Percentiles rank a stretch among this genome's conserved stretches.
These are phyloP conservation scores for Geopemphigus sp. DNA, from an alignment of 1,140 invertebrate species.

Conservation along the genomic window DNA sequence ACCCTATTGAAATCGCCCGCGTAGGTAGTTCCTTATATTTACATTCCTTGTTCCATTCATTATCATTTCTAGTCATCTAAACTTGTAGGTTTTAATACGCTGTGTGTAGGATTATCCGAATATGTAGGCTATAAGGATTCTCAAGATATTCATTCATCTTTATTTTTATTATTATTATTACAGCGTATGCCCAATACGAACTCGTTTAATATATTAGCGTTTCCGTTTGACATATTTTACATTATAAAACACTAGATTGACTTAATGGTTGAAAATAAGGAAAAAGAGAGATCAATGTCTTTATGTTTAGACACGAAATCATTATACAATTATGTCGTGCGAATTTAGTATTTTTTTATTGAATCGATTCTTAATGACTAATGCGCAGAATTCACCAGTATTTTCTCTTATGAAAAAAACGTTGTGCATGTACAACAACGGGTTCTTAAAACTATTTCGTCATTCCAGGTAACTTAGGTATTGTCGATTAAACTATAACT, in stretches of 20 bases:
- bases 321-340: background rate
- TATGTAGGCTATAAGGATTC: conserved; percentile 25
- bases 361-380: background rate
- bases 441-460: background rate
- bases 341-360: background rate
- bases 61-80: conserved; percentile 1
- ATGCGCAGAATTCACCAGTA: too few relatives aligned
- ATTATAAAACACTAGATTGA: background rate
- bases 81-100: conserved; percentile 43
- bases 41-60: conserved; percentile 14
- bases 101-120: conserved; percentile 29
- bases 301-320: background rate
- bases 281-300: background rate
- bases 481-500: too few relatives aligned
- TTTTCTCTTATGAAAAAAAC: too few relatives aligned
- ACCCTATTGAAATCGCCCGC: conserved; percentile 39
- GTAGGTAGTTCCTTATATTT: conserved; percentile 34
- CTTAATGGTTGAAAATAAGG: background rate
- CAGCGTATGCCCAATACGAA: background rate
- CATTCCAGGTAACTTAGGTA: too few relatives aligned
- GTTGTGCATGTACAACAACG: background rate
- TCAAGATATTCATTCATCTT: background rate
- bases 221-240: conserved; percentile 9
- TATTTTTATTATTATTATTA: background rate
- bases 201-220: conserved; percentile 18